A percentile compares a stretch with the other conserved stretches of the same genome.
These are phyloP conservation scores for Mohoua ochrocephala DNA, from an alignment of 2,113 vertebrate genomes.

Conservation along the genomic window DNA sequence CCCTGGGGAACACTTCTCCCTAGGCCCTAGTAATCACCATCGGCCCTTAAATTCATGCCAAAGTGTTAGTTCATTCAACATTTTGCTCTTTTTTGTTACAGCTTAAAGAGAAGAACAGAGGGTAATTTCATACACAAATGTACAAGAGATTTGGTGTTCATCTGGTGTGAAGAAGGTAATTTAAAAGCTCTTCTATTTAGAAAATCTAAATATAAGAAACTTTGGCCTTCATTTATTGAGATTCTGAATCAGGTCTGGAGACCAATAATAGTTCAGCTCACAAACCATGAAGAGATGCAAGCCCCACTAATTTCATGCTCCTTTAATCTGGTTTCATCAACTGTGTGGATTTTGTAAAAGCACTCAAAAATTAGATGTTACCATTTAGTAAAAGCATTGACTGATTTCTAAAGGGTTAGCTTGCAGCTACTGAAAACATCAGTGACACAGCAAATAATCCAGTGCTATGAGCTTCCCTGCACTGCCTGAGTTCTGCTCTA, in stretches of 20 bases:
- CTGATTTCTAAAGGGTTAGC: conserved; percentile 46
- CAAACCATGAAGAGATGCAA: conserved; percentile 33
- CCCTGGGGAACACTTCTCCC: not conserved
- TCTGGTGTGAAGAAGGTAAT: conserved; percentile 26
- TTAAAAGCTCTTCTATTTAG: conserved; percentile 42
- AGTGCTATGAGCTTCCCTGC: not conserved
- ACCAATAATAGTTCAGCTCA: conserved; percentile 29
- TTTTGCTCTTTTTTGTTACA: conserved; percentile 15
- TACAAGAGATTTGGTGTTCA: conserved; percentile 42
- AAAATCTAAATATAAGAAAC: conserved; percentile 40
- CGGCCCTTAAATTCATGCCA: not conserved
- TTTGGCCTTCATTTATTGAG: conserved; percentile 8
- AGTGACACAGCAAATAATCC: not conserved
- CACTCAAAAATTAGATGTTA: conserved; percentile 58
- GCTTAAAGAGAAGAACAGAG: conserved; percentile 27
- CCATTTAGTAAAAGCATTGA: conserved; percentile 50
- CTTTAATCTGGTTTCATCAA: conserved; percentile 60
- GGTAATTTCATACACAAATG: conserved; percentile 47
- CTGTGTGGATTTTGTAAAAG: conserved; percentile 25
- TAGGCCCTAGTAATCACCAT: not conserved
- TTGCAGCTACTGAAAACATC: conserved; percentile 32
- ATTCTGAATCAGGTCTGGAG: conserved; percentile 30
- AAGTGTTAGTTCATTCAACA: conserved; percentile 20
- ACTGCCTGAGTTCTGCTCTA: not conserved
- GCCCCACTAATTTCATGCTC: conserved; percentile 41